Base-by-base conservation (phyloP, 1,140 invertebrate genomes). In the Sesamia nonagrioides region DNA sequence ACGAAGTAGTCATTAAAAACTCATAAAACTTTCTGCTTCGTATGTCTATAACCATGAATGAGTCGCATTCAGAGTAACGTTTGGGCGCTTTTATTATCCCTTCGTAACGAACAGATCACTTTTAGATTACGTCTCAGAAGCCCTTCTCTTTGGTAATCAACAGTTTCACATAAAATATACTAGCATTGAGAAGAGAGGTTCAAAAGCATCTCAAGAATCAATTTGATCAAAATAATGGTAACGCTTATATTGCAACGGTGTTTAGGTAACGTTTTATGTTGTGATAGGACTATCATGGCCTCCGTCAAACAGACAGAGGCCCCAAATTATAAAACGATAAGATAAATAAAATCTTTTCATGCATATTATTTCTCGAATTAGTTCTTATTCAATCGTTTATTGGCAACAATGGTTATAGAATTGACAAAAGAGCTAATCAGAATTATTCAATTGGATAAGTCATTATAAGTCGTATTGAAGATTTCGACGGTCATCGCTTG, bases 391-490 rank as follows among this genome's bases (percentile, higher is more conserved):
- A 75, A 63, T 37, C 61, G 61, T 42, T 61, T 42, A 50, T 63
- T 50, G 52, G 42, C 58, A 61, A 61, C 35, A 48, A 40, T 60
- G 56, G 58, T 74, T 33, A 66, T 45, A 42, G 37, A 74, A 74
- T 45, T 74, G 37, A 74, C 72, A 74, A 74, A 60, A 60, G 42
- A 66, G 61, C 35, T 60, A 74, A 74, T 74, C 72, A 74, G 54
- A 21, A 73, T 48, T 18, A 48, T 74, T 60, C 54, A 60, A 60
- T 74, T 72, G 69, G 37, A 40, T 17, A 72, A 37, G 33, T 73
- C 56, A 40, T 74, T 74, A 60, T 58, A 45, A 74, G 21, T 37
- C 13, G 27, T 40, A 73, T 73, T 73, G 50, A 73, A 56, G 71
- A 21, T 74, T 74, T 74, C 9, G 54, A 33, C 37, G 37, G 56